Conservation (phyloP, 1,140 invertebrate species). For the Trichomalopsis sarcophagae region DNA sequence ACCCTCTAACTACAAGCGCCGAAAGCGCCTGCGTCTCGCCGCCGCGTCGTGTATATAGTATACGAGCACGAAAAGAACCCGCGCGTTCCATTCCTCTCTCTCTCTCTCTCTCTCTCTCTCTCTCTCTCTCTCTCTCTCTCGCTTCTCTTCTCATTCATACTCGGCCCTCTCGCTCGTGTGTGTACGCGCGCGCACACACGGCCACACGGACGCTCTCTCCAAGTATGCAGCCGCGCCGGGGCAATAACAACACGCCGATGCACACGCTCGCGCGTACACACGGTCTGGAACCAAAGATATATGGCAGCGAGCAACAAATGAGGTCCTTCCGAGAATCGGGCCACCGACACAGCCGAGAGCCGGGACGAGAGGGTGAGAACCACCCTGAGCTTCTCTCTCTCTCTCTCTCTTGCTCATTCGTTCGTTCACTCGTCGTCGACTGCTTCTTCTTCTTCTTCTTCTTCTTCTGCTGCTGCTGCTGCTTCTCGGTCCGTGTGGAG, state of each 20-base stretch:
- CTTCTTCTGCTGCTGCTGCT: neutral
- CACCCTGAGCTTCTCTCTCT: constrained; percentile 60
- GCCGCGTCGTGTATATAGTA: neutral
- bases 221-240: constrained; percentile 58
- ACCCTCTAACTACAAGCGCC: constrained; percentile 46
- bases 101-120: constrained; percentile 32
- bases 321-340: constrained; percentile 75
- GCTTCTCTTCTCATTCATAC: neutral
- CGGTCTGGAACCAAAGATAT: constrained; percentile 56
- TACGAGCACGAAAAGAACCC: neutral
- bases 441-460: neutral
- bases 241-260: constrained; percentile 57
- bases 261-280: neutral
- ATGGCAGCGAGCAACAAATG: constrained; percentile 72
- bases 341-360: constrained; percentile 70
- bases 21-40: constrained; percentile 34
- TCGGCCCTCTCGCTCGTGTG: neutral
- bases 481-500: neutral
- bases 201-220: neutral
- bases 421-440: neutral
- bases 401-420: neutral
- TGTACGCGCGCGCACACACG: neutral
- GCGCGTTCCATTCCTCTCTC: constrained; percentile 35
- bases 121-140: constrained; percentile 35
- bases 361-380: constrained; percentile 67